Conservation (phyloP, 2,888 invertebrate species). For the Clepsis dumicolana region DNA sequence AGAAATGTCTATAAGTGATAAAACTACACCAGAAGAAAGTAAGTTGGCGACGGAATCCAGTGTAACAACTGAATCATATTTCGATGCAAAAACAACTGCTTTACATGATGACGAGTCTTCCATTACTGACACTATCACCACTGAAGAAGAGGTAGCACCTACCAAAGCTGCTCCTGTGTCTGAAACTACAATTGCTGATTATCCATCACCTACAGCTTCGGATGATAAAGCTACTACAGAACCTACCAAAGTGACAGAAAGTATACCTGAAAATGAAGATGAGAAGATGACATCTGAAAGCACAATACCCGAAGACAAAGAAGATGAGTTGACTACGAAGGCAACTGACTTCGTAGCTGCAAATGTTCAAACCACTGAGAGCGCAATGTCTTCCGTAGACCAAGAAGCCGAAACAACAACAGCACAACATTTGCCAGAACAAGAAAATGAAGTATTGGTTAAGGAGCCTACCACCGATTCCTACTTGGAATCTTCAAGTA, state of each 20-base stretch:
- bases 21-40: slow-evolving; percentile 46
- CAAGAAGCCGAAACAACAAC: slow-evolving; percentile 44
- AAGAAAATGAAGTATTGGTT: slow-evolving; percentile 48
- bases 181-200: slow-evolving; percentile 41
- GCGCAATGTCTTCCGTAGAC: slow-evolving; percentile 37
- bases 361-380: slow-evolving; percentile 44
- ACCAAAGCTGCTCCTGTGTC: slow-evolving; percentile 7
- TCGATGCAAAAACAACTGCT: slow-evolving; percentile 37
- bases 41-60: slow-evolving; percentile 38
- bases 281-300: slow-evolving; percentile 41
- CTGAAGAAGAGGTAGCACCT: slow-evolving; percentile 13
- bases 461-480: slow-evolving; percentile 46
- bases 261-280: slow-evolving; percentile 50
- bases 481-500: slow-evolving; percentile 45
- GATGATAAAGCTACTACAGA: slow-evolving; percentile 46
- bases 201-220: slow-evolving; percentile 34
- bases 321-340: slow-evolving; percentile 42
- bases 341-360: slow-evolving; percentile 20
- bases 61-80: slow-evolving; percentile 25
- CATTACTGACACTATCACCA: slow-evolving; percentile 21
- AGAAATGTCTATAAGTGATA: slow-evolving; percentile 47
- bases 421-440: slow-evolving; percentile 43
- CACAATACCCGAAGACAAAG: slow-evolving; percentile 44
- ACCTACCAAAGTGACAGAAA: slow-evolving; percentile 52
- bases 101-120: slow-evolving; percentile 21